A percentile compares a stretch with the other conserved stretches of the same genome.
Conservation (phyloP, 2,113 vertebrate genomes). For the Poicephalus meyeri region DNA sequence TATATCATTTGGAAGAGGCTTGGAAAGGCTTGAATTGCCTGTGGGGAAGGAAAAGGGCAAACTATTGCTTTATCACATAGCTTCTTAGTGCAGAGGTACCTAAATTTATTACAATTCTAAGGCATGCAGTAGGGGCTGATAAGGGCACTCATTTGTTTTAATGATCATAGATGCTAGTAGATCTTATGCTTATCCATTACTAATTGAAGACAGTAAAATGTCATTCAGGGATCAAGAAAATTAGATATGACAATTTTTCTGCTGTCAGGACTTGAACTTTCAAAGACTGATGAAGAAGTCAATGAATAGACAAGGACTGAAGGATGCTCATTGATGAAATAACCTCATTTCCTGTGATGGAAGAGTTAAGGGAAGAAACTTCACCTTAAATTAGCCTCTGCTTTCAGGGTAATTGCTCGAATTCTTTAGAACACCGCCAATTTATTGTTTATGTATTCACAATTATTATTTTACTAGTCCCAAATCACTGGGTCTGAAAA, state of each 20-base stretch:
- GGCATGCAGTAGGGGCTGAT: not conserved
- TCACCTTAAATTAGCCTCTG: not conserved
- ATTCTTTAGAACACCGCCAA: not conserved
- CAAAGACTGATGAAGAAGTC: not conserved
- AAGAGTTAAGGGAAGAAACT: not conserved
- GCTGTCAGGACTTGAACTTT: not conserved
- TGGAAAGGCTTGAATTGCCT: not conserved
- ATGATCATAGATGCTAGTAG: not conserved
- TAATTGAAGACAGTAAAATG: not conserved
- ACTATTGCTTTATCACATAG: not conserved
- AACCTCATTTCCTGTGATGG: not conserved
- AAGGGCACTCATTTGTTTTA: not conserved
- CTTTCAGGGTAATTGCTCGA: not conserved
- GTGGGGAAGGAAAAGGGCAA: not conserved
- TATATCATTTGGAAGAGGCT: not conserved
- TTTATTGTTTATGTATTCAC: not conserved
- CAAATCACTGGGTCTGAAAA: not conserved
- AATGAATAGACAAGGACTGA: not conserved
- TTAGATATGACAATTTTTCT: not conserved
- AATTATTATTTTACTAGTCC: not conserved
- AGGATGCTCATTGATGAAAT: not conserved
- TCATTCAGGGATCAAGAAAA: slow-evolving; percentile 1
- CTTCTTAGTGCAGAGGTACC: not conserved
- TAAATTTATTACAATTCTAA: not conserved
- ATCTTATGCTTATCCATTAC: not conserved